Conservation (phyloP, 2,797 vertebrate genomes). For the Botia almorhae region DNA sequence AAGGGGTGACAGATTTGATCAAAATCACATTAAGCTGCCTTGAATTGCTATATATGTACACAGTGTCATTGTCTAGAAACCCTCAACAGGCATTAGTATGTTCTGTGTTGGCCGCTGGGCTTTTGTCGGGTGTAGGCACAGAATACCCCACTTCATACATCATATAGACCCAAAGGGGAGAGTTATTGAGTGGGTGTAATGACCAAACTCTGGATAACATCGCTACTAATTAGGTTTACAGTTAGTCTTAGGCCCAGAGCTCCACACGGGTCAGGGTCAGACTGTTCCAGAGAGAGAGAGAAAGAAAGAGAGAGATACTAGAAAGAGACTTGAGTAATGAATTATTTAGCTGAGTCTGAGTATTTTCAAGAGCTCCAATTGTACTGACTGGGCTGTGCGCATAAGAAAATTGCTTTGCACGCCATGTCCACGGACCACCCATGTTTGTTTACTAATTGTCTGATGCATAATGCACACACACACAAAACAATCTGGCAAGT, state of each 20-base stretch:
- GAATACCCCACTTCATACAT: slow-evolving; percentile 45
- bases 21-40: slow-evolving; percentile 5
- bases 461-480: neutral
- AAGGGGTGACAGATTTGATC: slow-evolving; percentile 7
- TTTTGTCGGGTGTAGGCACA: slow-evolving; percentile 24
- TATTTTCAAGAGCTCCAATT: slow-evolving; percentile 61
- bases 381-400: slow-evolving; percentile 36
- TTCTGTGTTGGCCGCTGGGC: slow-evolving; percentile 9
- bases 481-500: too few species aligned
- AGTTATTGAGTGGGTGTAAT: slow-evolving; percentile 52
- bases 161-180: slow-evolving; percentile 42
- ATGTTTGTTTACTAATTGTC: neutral
- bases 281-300: slow-evolving; percentile 16
- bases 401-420: neutral
- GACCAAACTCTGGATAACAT: slow-evolving; percentile 49
- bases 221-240: slow-evolving; percentile 55
- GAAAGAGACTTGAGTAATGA: slow-evolving; percentile 64
- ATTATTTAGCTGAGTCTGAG: slow-evolving; percentile 65
- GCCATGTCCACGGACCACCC: neutral
- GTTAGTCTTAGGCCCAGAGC: slow-evolving; percentile 45
- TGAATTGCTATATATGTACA: neutral
- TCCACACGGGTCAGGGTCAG: slow-evolving; percentile 37
- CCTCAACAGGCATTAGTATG: neutral
- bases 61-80: neutral
- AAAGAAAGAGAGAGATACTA: slow-evolving; percentile 53